phyloP scores from a whole-genome alignment of 1,140 invertebrate species.

The Leguminivora glycinivorella region DNA sequence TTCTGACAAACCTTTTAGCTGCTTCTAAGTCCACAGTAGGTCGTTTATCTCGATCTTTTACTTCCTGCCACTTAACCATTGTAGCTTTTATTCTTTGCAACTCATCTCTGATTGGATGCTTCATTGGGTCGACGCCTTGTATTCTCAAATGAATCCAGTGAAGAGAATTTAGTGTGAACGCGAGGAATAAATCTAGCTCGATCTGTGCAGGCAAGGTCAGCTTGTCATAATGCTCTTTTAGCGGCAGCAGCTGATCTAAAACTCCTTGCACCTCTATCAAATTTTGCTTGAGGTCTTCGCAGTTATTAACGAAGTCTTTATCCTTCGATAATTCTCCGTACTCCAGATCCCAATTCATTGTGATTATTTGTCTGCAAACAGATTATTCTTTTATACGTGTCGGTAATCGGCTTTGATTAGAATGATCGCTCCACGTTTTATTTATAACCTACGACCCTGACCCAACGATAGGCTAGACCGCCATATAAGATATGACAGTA shows the following conservation, averaged over 20 bases:
- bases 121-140: constrained; percentile 79
- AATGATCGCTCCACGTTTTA: constrained; percentile 21
- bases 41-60: constrained; percentile 78
- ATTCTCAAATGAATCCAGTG: constrained; percentile 81
- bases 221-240: constrained; percentile 72
- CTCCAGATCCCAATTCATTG: constrained; percentile 56
- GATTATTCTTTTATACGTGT: not conserved
- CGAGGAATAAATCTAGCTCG: constrained; percentile 81
- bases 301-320: constrained; percentile 73
- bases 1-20: constrained; percentile 80
- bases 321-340: constrained; percentile 61
- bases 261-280: constrained; percentile 76
- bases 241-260: constrained; percentile 67
- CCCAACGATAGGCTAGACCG: not conserved
- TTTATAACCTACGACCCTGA: constrained; percentile 29
- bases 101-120: constrained; percentile 80
- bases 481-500: not conserved
- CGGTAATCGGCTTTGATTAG: constrained; percentile 20
- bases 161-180: constrained; percentile 80
- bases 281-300: constrained; percentile 74
- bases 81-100: constrained; percentile 79
- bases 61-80: constrained; percentile 80
- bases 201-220: constrained; percentile 79
- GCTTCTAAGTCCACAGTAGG: constrained; percentile 79
- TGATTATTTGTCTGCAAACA: constrained; percentile 4